Evolutionary conservation across 2,888 invertebrate species (phyloP).

Genomic region (Idaea straminata): DNA sequence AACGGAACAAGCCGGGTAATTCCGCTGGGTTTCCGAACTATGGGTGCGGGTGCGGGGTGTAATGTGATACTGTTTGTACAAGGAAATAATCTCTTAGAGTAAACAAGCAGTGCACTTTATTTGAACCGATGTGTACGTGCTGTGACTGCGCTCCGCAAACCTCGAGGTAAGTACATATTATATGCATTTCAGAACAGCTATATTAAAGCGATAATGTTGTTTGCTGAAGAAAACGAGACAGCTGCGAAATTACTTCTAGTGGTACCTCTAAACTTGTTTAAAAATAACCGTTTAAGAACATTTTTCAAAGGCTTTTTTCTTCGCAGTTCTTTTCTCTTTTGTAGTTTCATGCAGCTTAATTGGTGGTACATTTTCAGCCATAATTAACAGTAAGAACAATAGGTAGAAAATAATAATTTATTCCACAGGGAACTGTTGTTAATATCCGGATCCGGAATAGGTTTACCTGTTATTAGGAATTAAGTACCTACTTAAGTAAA

Average conservation of each 20-base stretch:
- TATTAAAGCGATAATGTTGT: constrained; percentile 28
- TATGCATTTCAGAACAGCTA: constrained; percentile 26
- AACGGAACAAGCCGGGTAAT: constrained; percentile 56
- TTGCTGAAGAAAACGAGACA: constrained; percentile 19
- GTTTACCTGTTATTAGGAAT: constrained; percentile 3
- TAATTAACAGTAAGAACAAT: too few relatives aligned
- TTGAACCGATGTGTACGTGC: constrained; percentile 54
- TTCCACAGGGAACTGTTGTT: not conserved
- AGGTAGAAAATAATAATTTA: too few relatives aligned
- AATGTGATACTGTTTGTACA: constrained; percentile 60
- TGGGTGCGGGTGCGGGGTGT: constrained; percentile 41
- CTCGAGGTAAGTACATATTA: constrained; percentile 10
- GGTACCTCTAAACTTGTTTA: not conserved
- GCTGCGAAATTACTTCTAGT: constrained; percentile 2
- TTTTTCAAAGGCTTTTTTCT: too few relatives aligned
- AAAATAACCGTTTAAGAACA: not conserved
- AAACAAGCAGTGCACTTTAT: constrained; percentile 69
- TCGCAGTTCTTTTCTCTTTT: too few relatives aligned
- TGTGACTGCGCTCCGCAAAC: constrained; percentile 36
- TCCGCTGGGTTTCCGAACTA: constrained; percentile 53
- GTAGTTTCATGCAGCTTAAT: too few relatives aligned
- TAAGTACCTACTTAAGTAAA: too few relatives aligned
- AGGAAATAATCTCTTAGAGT: constrained; percentile 69
- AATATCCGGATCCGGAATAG: constrained; percentile 2
- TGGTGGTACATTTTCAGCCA: too few relatives aligned